These are phyloP conservation scores for Geococcyx californianus DNA, from an alignment of 2,113 vertebrate species.

Conservation along the genomic window DNA sequence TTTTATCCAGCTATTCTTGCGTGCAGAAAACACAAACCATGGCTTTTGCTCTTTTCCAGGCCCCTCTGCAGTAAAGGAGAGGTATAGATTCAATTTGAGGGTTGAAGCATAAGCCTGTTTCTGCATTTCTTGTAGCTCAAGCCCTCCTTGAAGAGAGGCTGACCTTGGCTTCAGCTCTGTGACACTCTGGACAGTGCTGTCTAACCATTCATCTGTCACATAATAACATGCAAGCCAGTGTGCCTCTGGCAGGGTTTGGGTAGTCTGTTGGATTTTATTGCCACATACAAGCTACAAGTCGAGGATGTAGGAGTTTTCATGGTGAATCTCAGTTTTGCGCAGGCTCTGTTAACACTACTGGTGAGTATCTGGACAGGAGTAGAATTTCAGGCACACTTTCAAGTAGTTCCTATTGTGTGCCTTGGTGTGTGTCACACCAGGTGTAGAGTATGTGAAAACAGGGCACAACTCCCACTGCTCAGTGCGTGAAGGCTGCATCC, in stretches of 20 bases:
- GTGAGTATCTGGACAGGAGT: not conserved
- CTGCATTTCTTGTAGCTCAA: not conserved
- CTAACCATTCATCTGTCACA: rapidly evolving
- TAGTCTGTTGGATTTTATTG: not conserved
- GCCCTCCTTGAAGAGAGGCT: not conserved
- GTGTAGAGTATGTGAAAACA: not conserved
- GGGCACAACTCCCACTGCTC: not conserved
- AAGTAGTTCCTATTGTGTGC: not conserved
- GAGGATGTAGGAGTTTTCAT: not conserved
- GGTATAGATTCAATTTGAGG: no score
- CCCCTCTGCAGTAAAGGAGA: not conserved
- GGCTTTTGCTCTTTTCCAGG: not conserved
- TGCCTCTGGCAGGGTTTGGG: not conserved
- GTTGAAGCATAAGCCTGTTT: not conserved
- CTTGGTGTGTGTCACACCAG: not conserved
- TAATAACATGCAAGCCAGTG: rapidly evolving
- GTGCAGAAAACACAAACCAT: not conserved
- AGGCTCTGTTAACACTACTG: not conserved
- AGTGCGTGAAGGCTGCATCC: rapidly evolving
- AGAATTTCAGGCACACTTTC: not conserved
- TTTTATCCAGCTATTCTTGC: not conserved
- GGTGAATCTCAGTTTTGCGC: no score
- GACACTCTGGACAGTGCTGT: not conserved
- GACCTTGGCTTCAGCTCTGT: not conserved
- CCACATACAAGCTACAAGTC: not conserved